Evolutionary conservation across 1,140 invertebrate genomes (phyloP).

Genomic region (Harlomillsia oculata): DNA sequence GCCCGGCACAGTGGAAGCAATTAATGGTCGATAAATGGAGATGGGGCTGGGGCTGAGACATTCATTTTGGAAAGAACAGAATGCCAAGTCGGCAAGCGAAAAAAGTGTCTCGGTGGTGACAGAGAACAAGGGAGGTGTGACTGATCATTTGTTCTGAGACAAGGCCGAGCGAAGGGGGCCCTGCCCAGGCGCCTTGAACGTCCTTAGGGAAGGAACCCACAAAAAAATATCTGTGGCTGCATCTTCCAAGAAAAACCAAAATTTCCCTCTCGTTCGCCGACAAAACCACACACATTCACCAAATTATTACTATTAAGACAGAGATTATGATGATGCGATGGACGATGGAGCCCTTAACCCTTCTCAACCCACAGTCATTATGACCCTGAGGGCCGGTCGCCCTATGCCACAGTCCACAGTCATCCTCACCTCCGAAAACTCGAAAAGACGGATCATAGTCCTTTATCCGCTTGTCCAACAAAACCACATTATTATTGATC

Average conservation of each 20-base stretch:
- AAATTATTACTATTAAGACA: constrained; percentile 14
- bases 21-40: too few species aligned
- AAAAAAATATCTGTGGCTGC: not conserved
- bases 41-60: too few species aligned
- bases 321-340: constrained; percentile 20
- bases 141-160: constrained; percentile 37
- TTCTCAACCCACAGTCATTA: constrained; percentile 9
- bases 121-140: constrained; percentile 36
- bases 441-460: too few species aligned
- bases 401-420: too few species aligned
- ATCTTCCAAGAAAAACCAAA: constrained; percentile 26
- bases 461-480: too few species aligned
- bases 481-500: too few species aligned
- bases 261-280: constrained; percentile 20
- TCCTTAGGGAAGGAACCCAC: constrained; percentile 23
- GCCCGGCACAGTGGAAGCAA: too few species aligned
- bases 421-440: too few species aligned
- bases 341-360: constrained; percentile 1
- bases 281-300: constrained; percentile 27
- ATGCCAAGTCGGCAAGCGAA: constrained; percentile 11
- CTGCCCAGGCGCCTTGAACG: constrained; percentile 34
- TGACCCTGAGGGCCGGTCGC: not conserved
- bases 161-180: constrained; percentile 34
- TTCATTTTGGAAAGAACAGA: too few species aligned
- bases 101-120: constrained; percentile 35